Evolutionary conservation across 2,797 vertebrate genomes (phyloP), one percentile per base, ranked within the genome.

Genomic region (Toxotes lorentzi): DNA sequence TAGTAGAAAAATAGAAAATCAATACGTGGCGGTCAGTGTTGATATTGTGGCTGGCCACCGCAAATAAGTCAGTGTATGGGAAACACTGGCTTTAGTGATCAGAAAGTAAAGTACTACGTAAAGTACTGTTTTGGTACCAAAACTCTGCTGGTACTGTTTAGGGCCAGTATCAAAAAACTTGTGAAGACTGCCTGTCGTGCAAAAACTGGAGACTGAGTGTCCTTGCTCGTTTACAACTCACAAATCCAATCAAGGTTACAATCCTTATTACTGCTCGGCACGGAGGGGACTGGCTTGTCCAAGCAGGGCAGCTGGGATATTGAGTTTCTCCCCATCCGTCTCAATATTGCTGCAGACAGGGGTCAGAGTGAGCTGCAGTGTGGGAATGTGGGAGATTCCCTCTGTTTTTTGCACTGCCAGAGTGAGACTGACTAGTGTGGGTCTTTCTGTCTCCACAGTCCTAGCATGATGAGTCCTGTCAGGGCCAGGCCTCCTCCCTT

Each of bases 401-500:
- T 59, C 23, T 24, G 23, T 79, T 71, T 85, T 56, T 83, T 54
- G 58, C 71, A 78, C 76, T 48, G 65, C 56, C 53, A 78, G 43
- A 83, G 73, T 70, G 79, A 82, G 78, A 72, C 64, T 50, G 76
- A 87, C 82, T 79, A 17, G 85, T 48, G 51, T 67, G 69, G 77
- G 78, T 62, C 70, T 79, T 86, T 84, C 66, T 66, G 81, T 90
- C 89, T 85, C 83, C 23, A 17, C 32, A 43, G 81, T 51, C 76
- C 41, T 38, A 85, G 87, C 81, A 89, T 93, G 92, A 93, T 93
- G 94, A 89, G 86, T 86, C 83, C 90, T 92, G 88, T 95, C 95
- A 93, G 87, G 90, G 79, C 90, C 62, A 24, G 63, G 56, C 70
- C 73, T n/a, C 32, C 67, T 70, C 73, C 56, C 57, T 43, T 62